Evolutionary conservation across 2,888 invertebrate species (phyloP).

Genomic region (Cabera pusaria): DNA sequence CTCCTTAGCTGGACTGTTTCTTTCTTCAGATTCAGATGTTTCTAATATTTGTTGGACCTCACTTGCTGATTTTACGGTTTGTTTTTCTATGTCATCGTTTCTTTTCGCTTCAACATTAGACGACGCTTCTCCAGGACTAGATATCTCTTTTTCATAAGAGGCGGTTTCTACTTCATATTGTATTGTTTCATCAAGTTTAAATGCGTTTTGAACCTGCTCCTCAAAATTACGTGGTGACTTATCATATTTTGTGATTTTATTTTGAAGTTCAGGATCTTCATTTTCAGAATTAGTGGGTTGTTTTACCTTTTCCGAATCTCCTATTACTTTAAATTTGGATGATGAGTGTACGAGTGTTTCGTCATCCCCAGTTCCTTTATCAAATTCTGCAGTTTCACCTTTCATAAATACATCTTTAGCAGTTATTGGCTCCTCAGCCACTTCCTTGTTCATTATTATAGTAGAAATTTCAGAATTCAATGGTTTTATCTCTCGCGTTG

Average conservation of each 20-base stretch:
- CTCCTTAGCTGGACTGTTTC: too few relatives aligned
- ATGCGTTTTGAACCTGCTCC: too few relatives aligned
- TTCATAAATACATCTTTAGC: constrained; percentile 13
- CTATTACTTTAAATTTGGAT: constrained; percentile 5
- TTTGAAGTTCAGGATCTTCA: not conserved
- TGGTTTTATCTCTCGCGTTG: constrained; percentile 62
- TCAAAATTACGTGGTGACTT: too few relatives aligned
- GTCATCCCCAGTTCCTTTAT: constrained; percentile 8
- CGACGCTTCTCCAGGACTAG: not conserved
- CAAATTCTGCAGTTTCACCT: not conserved
- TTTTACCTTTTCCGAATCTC: too few relatives aligned
- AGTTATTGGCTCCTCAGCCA: constrained; percentile 11
- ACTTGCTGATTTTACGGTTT: too few relatives aligned
- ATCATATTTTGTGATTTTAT: not conserved
- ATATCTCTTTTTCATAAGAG: not conserved
- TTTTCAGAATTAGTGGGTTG: not conserved
- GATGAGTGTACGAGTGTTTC: not conserved
- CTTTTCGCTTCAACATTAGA: not conserved
- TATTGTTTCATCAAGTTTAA: not conserved
- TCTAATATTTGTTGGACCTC: too few relatives aligned
- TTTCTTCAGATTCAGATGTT: not conserved
- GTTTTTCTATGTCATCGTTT: too few relatives aligned
- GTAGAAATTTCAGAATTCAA: constrained; percentile 38
- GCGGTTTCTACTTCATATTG: constrained; percentile 3
- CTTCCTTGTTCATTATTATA: constrained; percentile 4